Evolutionary conservation across 2,888 invertebrate genomes (phyloP), one percentile per base, ranked within the genome.

Genomic region (Rotaria socialis): DNA sequence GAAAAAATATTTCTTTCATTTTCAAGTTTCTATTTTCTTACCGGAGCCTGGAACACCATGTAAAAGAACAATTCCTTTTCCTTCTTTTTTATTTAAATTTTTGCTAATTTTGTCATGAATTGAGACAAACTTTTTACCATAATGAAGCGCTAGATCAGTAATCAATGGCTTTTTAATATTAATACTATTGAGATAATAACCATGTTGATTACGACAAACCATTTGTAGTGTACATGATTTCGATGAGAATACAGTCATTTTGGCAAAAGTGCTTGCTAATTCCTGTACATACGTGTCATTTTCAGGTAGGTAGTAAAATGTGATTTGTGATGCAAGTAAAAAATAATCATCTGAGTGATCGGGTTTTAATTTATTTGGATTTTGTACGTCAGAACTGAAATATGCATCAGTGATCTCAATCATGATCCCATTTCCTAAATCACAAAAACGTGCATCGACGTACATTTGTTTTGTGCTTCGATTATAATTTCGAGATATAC

Each of bases 161-260:
- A 80, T 80, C 14, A 80, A 80, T 80, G 75, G 75, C 5, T 80
- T 80, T 24, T 80, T 80, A 24, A 80, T 80, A 80, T 80, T 27
- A 43, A 80, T 80, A 80, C 75, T 47, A 47, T 11, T 80, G 24
- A 80, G 47, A 80, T 80, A 80, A n/a, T 80, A 80, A 1, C 75
- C 75, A 80, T 80, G 75, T 80, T 80, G 75, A 80, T 80, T 80
- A 43, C 75, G 75, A 47, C 75, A 80, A 47, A 80, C 75, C 75
- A 80, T 80, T 43, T 80, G 43, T 24, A 80, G 24, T 10, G 47
- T 80, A 47, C 75, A 80, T 80, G 75, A 80, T 41, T 80, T 80
- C 4, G 75, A 80, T 80, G 75, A 43, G 14, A 43, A 80, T 41
- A 80, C 47, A 10, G 75, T 80, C 75, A 80, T 80, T 80, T 80